phyloP scores from a whole-genome alignment of 2,888 invertebrate genomes.

The Zele albiditarsus region DNA sequence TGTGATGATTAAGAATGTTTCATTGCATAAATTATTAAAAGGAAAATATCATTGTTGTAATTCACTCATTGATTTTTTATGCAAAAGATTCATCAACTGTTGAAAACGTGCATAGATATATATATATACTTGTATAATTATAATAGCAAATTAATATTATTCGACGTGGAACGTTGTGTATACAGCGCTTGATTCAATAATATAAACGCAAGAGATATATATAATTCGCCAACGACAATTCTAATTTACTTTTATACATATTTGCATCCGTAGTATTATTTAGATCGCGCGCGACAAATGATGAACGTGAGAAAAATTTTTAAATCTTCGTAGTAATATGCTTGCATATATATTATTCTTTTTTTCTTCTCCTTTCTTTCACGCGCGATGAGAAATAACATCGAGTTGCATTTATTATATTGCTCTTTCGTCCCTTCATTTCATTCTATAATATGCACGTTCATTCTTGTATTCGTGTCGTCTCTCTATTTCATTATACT shows the following conservation, averaged over 20 bases:
- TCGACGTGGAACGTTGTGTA: not conserved
- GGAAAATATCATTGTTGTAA: no score
- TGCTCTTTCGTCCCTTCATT: not conserved
- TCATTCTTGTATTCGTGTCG: not conserved
- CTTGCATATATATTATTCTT: not conserved
- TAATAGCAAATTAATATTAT: not conserved
- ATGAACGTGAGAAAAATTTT: conserved; percentile 49
- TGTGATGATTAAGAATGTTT: not conserved
- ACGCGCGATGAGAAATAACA: not conserved
- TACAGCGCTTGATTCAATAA: not conserved
- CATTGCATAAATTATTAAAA: not conserved
- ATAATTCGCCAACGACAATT: conserved; percentile 9
- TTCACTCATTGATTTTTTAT: not conserved
- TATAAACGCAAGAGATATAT: not conserved
- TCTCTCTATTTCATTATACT: not conserved
- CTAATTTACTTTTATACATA: not conserved
- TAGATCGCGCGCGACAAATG: conserved; percentile 1
- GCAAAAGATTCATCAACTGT: not conserved
- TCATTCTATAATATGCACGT: not conserved
- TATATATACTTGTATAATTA: not conserved
- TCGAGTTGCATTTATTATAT: not conserved
- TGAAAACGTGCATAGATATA: not conserved
- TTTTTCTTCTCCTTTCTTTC: not conserved
- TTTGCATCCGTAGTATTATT: not conserved
- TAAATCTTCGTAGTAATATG: conserved; percentile 36